These are phyloP conservation scores for Agelaius tricolor DNA, from an alignment of 2,113 vertebrate genomes.

Conservation along the genomic window DNA sequence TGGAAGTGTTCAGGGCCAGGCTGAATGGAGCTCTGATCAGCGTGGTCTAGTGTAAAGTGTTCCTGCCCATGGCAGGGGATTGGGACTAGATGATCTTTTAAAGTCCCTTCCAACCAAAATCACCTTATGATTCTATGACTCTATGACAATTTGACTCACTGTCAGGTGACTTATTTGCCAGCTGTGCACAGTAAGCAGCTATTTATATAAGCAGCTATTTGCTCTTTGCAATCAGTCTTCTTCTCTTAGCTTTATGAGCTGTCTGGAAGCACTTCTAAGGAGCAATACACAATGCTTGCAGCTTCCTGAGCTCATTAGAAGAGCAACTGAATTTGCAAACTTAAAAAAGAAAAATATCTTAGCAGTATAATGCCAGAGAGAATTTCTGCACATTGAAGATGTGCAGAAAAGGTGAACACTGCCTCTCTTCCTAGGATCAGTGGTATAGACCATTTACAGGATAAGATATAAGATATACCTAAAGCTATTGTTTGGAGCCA, in stretches of 20 bases:
- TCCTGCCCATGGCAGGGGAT: background rate
- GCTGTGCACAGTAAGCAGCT: background rate
- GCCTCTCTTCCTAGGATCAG: background rate
- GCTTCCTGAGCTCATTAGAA: background rate
- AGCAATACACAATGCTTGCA: background rate
- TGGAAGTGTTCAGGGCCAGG: background rate
- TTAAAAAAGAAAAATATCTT: background rate
- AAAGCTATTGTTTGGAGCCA: background rate
- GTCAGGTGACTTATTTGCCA: background rate
- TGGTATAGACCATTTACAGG: background rate
- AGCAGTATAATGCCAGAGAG: background rate
- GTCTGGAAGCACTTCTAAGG: background rate
- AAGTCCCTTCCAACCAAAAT: background rate
- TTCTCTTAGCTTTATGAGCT: background rate
- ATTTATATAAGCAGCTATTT: background rate
- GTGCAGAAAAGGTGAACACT: background rate
- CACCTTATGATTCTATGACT: background rate
- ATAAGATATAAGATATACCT: background rate
- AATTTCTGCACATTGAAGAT: background rate
- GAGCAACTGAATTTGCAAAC: background rate
- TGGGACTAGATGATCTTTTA: background rate
- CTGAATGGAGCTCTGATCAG: background rate
- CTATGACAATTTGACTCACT: background rate
- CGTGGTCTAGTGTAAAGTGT: rapidly evolving
- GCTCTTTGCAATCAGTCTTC: background rate